phyloP scores from a whole-genome alignment of 2,888 invertebrate species.

The Himalopsyche japonica region DNA sequence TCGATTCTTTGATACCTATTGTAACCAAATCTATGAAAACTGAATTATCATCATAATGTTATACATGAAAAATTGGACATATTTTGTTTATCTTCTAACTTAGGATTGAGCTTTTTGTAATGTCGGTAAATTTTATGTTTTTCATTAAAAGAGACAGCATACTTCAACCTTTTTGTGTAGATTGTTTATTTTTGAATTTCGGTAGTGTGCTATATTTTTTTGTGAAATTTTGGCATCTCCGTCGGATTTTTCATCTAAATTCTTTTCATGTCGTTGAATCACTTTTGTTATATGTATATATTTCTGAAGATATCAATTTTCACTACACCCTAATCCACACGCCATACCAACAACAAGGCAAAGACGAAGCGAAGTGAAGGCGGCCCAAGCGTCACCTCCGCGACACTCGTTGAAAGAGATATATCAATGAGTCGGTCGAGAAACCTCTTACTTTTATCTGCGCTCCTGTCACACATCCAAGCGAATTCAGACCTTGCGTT shows the following conservation, averaged over 20 bases:
- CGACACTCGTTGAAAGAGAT: constrained; percentile 8
- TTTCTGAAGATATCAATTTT: background rate
- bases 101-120: too few species aligned
- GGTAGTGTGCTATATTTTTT: too few species aligned
- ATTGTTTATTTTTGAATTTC: too few species aligned
- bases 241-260: background rate
- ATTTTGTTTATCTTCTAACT: too few species aligned
- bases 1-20: too few species aligned
- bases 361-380: background rate
- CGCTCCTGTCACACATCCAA: background rate
- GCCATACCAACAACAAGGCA: background rate
- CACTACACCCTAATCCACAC: background rate
- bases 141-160: too few species aligned
- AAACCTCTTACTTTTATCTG: constrained; percentile 31
- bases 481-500: background rate
- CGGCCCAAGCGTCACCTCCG: constrained; percentile 1
- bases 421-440: constrained; percentile 24
- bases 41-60: too few species aligned
- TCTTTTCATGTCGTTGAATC: background rate
- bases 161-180: too few species aligned
- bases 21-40: too few species aligned
- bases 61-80: too few species aligned
- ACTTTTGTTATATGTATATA: background rate
- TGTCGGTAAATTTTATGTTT: too few species aligned
- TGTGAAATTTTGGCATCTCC: too few species aligned